These are phyloP conservation scores for Diaphora mendica DNA, from an alignment of 2,888 invertebrate genomes.

Conservation along the genomic window DNA sequence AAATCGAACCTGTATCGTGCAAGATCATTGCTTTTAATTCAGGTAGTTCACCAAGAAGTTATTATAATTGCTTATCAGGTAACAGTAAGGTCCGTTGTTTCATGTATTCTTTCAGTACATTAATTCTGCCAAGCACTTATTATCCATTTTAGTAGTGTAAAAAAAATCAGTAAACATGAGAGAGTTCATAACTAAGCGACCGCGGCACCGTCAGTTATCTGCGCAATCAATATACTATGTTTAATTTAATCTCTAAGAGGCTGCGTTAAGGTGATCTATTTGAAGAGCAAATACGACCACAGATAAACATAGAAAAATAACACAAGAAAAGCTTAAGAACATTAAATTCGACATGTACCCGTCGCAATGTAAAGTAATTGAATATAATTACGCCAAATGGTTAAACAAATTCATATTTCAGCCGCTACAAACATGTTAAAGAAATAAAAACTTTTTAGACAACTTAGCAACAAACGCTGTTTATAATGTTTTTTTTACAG, in stretches of 20 bases:
- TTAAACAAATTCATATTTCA: slow-evolving; percentile 14
- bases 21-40: too few species aligned
- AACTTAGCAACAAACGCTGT: slow-evolving; percentile 73
- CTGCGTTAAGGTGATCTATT: slow-evolving; percentile 23
- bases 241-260: slow-evolving; percentile 22
- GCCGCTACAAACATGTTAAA: slow-evolving; percentile 14
- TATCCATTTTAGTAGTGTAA: neutral
- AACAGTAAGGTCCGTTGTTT: too few species aligned
- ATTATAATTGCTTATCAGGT: too few species aligned
- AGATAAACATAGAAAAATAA: slow-evolving; percentile 21
- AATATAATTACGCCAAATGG: slow-evolving; percentile 41
- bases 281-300: slow-evolving; percentile 18
- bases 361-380: slow-evolving; percentile 29
- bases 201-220: neutral
- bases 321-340: slow-evolving; percentile 1
- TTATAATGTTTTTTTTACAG: slow-evolving; percentile 55
- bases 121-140: neutral
- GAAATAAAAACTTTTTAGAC: slow-evolving; percentile 62
- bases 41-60: too few species aligned
- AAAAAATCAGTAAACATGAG: neutral
- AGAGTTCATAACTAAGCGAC: neutral
- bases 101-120: neutral
- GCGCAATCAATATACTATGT: slow-evolving; percentile 10
- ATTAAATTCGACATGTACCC: slow-evolving; percentile 6
- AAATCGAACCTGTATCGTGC: too few species aligned